Evolutionary conservation across 2,797 vertebrate species (phyloP).

Genomic region (Alectoris magna): DNA sequence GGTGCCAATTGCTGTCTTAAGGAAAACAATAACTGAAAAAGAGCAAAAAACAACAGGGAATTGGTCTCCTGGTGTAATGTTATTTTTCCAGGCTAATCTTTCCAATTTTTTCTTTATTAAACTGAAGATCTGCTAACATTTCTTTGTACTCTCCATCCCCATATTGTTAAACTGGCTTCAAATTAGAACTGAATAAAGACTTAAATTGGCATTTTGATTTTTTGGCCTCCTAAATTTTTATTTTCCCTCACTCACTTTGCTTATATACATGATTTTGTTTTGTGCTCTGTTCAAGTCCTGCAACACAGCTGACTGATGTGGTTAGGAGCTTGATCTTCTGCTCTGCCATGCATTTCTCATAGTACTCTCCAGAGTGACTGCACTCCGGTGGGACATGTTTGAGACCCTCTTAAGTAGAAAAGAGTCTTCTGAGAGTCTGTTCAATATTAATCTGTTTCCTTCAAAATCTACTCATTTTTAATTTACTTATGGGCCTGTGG

Average conservation of each 20-base stretch:
- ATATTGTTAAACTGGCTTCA: not conserved
- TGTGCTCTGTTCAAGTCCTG: fast-evolving
- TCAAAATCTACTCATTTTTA: not conserved
- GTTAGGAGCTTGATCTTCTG: not conserved
- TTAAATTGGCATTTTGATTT: not conserved
- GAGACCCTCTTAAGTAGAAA: not conserved
- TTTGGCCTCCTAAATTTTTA: not conserved
- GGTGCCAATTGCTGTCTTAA: not conserved
- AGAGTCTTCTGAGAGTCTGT: not conserved
- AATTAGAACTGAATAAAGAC: not conserved
- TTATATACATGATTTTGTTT: not conserved
- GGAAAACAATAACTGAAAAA: not conserved
- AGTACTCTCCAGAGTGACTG: not conserved
- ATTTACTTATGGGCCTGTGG: not conserved
- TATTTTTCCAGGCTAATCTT: not conserved
- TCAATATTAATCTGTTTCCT: not conserved
- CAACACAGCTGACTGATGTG: not conserved
- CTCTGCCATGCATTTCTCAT: not conserved
- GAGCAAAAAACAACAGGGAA: not conserved
- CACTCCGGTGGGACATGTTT: not conserved
- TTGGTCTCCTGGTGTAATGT: not conserved
- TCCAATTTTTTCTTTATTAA: not conserved
- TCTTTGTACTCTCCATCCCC: not conserved
- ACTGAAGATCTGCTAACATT: not conserved
- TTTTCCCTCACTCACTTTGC: not conserved